Evolutionary conservation across 2,797 vertebrate genomes (phyloP).

Genomic region (Zenarchopterus dispar): DNA sequence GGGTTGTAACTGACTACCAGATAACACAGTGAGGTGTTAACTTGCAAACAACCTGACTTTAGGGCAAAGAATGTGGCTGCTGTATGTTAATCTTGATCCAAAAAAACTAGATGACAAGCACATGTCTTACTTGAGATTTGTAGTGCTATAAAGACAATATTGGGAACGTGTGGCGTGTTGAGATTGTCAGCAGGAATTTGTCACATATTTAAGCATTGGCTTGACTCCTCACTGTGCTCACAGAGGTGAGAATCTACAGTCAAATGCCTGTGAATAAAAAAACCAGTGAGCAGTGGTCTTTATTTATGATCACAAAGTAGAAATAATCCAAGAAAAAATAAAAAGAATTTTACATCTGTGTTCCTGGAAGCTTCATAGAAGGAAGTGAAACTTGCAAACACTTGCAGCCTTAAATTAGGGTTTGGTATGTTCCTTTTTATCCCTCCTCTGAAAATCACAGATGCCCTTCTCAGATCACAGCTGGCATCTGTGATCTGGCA

Average conservation of each 20-base stretch:
- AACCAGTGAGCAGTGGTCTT: background rate
- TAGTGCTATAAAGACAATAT: background rate
- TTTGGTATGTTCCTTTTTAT: too few relatives aligned
- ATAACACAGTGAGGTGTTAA: conserved; percentile 1
- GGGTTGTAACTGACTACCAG: background rate
- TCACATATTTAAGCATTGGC: conserved; percentile 14
- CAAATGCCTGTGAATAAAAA: conserved; percentile 34
- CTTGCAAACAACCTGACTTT: conserved; percentile 1
- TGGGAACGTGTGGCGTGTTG: conserved; percentile 3
- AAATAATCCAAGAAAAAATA: background rate
- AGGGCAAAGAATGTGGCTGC: conserved; percentile 1
- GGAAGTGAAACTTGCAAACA: too few relatives aligned
- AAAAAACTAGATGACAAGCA: background rate
- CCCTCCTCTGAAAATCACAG: background rate
- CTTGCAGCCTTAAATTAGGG: too few relatives aligned
- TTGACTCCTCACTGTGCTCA: conserved; percentile 22
- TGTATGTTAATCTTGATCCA: background rate
- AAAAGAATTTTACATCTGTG: background rate
- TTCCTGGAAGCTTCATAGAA: too few relatives aligned
- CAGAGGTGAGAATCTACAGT: conserved; percentile 35
- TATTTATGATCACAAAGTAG: background rate
- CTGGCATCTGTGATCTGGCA: background rate
- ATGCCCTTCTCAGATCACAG: background rate
- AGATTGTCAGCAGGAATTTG: conserved; percentile 5
- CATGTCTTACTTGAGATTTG: background rate